Evolutionary conservation across 2,113 vertebrate species (phyloP), one percentile per base, ranked within the genome.

Genomic region (Monopterus albus): DNA sequence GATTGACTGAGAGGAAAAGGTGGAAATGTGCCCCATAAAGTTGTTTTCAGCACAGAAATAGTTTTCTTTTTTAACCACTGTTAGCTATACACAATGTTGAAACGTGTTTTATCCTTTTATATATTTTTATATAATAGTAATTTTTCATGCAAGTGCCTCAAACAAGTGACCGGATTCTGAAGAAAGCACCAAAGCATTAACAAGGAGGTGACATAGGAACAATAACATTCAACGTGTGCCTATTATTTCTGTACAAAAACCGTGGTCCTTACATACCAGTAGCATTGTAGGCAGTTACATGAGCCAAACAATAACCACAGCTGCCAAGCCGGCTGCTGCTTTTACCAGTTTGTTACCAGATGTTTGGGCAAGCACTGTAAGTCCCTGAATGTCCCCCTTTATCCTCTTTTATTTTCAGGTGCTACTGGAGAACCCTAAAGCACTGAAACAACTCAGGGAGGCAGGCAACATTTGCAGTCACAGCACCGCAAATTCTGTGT

Each of bases 1-100:
- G 11, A 61, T 7, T 87, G 82, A 90, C 87, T 84, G 82, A 84
- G 77, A 88, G 86, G 90, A 88, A 89, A 64, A 85, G 81, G 79
- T 79, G 78, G 80, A 82, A 71, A 82, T 83, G 75, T 2, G 7
- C 58, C 59, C 35, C 84, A 82, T 87, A 73, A 89, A 87, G 25
- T 71, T 77, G 58, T 70, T 83, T 84, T 47, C 56, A 47, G 60
- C 2, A 13, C 75, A 58, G 35, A 64, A 61, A 17, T 36, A 14
- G 57, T 63, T 81, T 79, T n/a, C n/a, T n/a, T n/a, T n/a, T n/a
- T n/a, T n/a, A n/a, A n/a, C n/a, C n/a, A n/a, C n/a, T n/a, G n/a
- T n/a, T n/a, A n/a, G n/a, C n/a, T n/a, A n/a, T n/a, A n/a, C n/a
- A n/a, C n/a, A n/a, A n/a, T n/a, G n/a, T n/a, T n/a, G n/a, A n/a